Evolutionary conservation across 2,797 vertebrate genomes (phyloP), one percentile per base, ranked within the genome.

Genomic region (Eupleurogrammus muticus): DNA sequence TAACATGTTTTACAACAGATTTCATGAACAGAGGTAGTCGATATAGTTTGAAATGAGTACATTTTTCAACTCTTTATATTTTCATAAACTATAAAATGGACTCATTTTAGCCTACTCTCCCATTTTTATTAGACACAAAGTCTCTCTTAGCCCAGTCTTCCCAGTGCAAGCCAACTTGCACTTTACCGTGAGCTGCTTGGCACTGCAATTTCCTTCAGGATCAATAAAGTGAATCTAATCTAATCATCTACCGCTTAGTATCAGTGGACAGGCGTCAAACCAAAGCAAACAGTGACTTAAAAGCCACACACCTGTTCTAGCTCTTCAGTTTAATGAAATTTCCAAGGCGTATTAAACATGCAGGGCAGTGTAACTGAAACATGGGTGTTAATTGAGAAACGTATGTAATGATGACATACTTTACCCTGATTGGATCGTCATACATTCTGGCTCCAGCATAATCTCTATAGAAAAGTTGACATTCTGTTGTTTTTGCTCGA

Each of bases 401-500:
- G 85, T 79, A 79, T 84, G 83, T 70, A 71, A 73, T 64, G 73
- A 80, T 77, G 70, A 76, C 70, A 79, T 82, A 77, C 63, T 70
- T 70, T 60, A 68, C 70, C 63, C 68, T 76, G 85, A 85, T 84
- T 83, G 66, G 42, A 89, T 89, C 86, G 74, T 72, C 48, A 54
- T 75, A 44, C 52, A 5, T 71, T n/a, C n/a, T 73, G 78, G 85
- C 60, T 70, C 2, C 9, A 70, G 70, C 12, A 5, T 47, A 78
- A 84, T 69, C 64, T 83, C 77, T 70, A 87, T 88, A 90, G 84
- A 77, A 90, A 87, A 87, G 81, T 59, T 77, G 81, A 68, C 86
- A 80, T 86, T 84, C 58, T 81, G 79, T 85, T 92, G 75, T 89
- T 93, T 91, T 88, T 78, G 49, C 88, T 89, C 71, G 82, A 75